phyloP scores from a whole-genome alignment of 2,113 vertebrate species.

The Chunga burmeisteri region DNA sequence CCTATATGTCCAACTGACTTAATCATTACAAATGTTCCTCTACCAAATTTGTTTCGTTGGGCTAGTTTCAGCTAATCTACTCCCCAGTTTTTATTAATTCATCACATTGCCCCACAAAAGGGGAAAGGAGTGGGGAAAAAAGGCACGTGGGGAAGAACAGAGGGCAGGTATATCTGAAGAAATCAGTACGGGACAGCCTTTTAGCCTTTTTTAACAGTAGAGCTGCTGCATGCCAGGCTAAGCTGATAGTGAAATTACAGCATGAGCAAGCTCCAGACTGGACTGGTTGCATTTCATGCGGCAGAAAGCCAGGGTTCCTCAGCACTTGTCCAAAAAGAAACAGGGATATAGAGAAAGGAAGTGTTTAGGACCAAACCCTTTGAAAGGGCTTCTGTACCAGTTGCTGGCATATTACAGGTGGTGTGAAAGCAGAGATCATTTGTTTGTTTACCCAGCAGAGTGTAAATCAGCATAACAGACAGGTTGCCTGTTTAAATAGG shows the following conservation, averaged over 20 bases:
- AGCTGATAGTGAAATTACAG: neutral
- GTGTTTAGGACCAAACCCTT: neutral
- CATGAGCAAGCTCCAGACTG: neutral
- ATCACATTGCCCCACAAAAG: neutral
- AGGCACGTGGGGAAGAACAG: neutral
- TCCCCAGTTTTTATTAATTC: neutral
- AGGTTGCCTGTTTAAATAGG: constrained; percentile 16
- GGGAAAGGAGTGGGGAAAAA: neutral
- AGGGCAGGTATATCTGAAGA: neutral
- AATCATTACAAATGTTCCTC: neutral
- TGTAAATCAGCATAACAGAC: constrained; percentile 27
- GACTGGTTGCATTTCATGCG: neutral
- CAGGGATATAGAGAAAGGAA: neutral
- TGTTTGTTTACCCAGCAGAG: constrained; percentile 9
- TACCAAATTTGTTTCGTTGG: neutral
- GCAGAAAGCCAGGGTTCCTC: neutral
- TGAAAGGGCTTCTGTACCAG: neutral
- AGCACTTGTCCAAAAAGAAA: neutral
- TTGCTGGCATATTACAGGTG: neutral
- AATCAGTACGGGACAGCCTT: neutral
- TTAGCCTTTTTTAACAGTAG: neutral
- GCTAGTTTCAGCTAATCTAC: neutral
- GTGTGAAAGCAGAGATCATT: neutral
- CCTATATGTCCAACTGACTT: neutral
- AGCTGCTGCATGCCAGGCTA: neutral